Percentiles rank a stretch among this genome's conserved stretches.
Evolutionary conservation across 2,888 invertebrate species (phyloP).

Genomic region (Spodoptera littoralis): DNA sequence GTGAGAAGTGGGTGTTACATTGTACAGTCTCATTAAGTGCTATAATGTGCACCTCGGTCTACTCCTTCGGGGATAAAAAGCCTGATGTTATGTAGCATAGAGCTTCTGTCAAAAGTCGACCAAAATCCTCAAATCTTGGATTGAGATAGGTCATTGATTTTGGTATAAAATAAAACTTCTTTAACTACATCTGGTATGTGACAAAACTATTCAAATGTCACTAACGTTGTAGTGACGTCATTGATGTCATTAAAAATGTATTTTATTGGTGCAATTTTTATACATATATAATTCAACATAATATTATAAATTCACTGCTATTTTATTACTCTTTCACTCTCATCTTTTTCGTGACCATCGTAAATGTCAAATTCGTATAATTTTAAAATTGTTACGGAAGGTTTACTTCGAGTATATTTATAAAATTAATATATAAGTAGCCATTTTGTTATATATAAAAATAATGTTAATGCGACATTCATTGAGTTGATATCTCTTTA

Average conservation of each 20-base stretch:
- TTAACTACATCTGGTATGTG: background rate
- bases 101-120: too few species aligned
- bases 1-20: too few species aligned
- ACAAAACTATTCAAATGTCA: background rate
- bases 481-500: too few species aligned
- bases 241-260: constrained; percentile 35
- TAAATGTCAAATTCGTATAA: constrained; percentile 47
- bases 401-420: constrained; percentile 14
- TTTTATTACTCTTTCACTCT: constrained; percentile 37
- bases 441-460: constrained; percentile 4
- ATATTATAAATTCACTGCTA: constrained; percentile 31
- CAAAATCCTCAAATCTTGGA: too few species aligned
- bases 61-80: too few species aligned
- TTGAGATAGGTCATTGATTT: too few species aligned
- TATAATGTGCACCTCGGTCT: too few species aligned
- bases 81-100: too few species aligned
- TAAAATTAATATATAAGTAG: constrained; percentile 21
- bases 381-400: constrained; percentile 15
- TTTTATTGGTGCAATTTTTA: constrained; percentile 40
- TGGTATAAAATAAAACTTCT: constrained; percentile 3
- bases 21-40: too few species aligned
- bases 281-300: constrained; percentile 12
- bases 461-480: background rate
- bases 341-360: constrained; percentile 34
- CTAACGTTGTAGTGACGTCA: constrained; percentile 24